Percentiles rank a stretch among this genome's conserved stretches.
Conservation (phyloP, 2,797 vertebrate species). For the Orientallactaga sibirica region DNA sequence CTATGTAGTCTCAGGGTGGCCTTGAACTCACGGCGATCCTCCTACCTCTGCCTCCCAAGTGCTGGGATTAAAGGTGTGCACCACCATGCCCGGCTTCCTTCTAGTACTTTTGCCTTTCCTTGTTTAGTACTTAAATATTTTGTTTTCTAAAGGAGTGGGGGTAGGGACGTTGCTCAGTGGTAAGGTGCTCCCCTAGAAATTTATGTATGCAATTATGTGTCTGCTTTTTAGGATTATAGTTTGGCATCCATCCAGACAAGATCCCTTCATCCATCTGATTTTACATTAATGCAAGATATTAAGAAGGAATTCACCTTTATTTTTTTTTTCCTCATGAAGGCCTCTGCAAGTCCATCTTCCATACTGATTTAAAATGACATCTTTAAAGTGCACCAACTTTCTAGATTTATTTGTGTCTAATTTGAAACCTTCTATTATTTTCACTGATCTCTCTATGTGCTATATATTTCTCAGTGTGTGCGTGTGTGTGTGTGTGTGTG, state of each 20-base stretch:
- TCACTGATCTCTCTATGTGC: neutral
- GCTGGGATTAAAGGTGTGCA: too few species aligned
- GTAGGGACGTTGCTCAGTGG: neutral
- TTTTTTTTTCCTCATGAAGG: neutral
- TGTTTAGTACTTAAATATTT: constrained; percentile 33
- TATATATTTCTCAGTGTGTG: too few species aligned
- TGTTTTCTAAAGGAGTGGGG: neutral
- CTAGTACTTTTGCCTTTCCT: neutral
- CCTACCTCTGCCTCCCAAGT: too few species aligned
- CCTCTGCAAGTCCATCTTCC: neutral
- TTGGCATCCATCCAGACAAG: too few species aligned
- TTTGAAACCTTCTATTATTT: neutral
- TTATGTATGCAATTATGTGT: too few species aligned
- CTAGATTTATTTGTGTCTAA: neutral
- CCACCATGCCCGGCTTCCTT: too few species aligned
- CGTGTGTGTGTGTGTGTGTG: too few species aligned
- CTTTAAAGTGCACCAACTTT: neutral
- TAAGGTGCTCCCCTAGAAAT: neutral
- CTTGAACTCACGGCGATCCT: too few species aligned
- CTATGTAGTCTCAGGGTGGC: too few species aligned
- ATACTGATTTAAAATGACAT: neutral
- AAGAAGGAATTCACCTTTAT: neutral
- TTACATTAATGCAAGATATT: neutral
- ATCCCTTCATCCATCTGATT: neutral
- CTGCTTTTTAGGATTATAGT: too few species aligned